Evolutionary conservation across 2,113 vertebrate species (phyloP).

Genomic region (Chelonoidis abingdonii): DNA sequence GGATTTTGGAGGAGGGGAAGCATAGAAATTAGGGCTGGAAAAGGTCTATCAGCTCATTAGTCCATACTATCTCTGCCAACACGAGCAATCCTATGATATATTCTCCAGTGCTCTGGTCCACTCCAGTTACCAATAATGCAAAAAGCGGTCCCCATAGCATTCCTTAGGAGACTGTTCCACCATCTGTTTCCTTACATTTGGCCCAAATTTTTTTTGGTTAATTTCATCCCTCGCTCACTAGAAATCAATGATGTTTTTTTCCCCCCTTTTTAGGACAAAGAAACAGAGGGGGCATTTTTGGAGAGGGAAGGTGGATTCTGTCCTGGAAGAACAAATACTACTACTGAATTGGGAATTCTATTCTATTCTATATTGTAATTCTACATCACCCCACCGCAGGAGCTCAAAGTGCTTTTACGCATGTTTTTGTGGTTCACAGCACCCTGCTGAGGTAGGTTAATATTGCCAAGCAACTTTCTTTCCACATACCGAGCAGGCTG

Average conservation of each 20-base stretch:
- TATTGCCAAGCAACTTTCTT: background rate
- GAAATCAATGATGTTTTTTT: background rate
- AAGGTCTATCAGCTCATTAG: background rate
- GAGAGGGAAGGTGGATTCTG: background rate
- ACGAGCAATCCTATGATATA: background rate
- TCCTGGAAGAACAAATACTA: background rate
- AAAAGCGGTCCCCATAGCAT: background rate
- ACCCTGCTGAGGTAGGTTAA: background rate
- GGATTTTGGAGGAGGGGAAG: background rate
- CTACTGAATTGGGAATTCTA: background rate
- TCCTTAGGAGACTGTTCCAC: background rate
- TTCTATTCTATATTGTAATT: no score
- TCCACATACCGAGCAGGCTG: background rate
- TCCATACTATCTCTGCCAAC: background rate
- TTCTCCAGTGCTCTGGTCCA: background rate
- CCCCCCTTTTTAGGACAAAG: background rate
- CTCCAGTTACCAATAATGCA: background rate
- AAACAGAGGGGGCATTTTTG: background rate
- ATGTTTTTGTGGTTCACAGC: background rate
- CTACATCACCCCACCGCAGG: background rate
- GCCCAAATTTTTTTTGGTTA: background rate
- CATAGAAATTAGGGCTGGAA: background rate
- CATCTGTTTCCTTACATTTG: background rate
- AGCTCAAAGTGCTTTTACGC: background rate
- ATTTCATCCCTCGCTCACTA: background rate